Evolutionary conservation across 2,797 vertebrate genomes (phyloP).

Genomic region (Rallus crepitans): DNA sequence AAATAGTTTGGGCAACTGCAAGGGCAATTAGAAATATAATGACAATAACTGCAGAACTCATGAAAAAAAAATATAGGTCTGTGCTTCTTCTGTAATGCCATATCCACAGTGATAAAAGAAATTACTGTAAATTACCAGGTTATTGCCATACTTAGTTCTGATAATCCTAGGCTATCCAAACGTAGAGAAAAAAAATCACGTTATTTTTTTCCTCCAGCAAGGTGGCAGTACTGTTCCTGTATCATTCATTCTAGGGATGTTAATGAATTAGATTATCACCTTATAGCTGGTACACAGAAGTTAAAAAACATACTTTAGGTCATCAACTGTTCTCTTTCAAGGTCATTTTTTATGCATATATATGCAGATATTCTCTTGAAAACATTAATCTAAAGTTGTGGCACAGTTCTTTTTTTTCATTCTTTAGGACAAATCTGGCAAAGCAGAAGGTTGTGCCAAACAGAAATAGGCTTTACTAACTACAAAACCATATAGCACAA

Average conservation of each 20-base stretch:
- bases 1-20: constrained; percentile 48
- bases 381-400: constrained; percentile 36
- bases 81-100: constrained; percentile 49
- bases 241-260: neutral
- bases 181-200: constrained; percentile 43
- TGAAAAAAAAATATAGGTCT: constrained; percentile 65
- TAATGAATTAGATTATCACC: constrained; percentile 38
- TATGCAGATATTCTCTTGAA: neutral
- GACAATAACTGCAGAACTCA: constrained; percentile 54
- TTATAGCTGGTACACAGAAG: constrained; percentile 13
- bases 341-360: neutral
- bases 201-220: constrained; percentile 61
- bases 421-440: neutral
- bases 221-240: constrained; percentile 36
- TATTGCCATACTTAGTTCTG: constrained; percentile 71
- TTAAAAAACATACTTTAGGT: constrained; percentile 63
- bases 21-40: constrained; percentile 59
- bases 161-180: constrained; percentile 68
- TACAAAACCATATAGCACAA: neutral
- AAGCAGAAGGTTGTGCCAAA: neutral
- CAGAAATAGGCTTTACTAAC: neutral
- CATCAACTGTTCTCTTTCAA: constrained; percentile 37
- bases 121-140: constrained; percentile 69
- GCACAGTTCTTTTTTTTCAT: constrained; percentile 21
- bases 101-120: constrained; percentile 68